A percentile compares a stretch with the other conserved stretches of the same genome.
phyloP scores from a whole-genome alignment of 2,113 vertebrate species.

The Lonchura striata region DNA sequence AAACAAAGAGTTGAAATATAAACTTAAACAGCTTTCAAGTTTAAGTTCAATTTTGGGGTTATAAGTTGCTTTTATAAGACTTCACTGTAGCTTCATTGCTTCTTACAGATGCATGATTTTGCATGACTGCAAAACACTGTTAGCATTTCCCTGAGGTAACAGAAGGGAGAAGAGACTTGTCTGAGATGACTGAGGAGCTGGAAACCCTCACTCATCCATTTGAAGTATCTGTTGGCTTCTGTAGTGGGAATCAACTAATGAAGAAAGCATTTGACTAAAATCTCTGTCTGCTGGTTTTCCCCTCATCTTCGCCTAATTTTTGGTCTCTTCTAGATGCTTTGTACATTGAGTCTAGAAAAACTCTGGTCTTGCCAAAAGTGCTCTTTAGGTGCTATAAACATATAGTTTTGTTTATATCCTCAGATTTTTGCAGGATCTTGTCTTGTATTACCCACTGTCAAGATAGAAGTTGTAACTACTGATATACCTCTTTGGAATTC shows the following conservation, averaged over 20 bases:
- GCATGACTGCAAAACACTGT: not conserved
- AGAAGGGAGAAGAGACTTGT: not conserved
- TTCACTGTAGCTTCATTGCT: not conserved
- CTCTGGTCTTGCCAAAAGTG: not conserved
- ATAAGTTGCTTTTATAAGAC: conserved; percentile 1
- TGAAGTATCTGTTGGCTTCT: not conserved
- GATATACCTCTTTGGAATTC: not conserved
- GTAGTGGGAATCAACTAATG: not conserved
- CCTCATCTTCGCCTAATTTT: not conserved
- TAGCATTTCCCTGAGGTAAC: not conserved
- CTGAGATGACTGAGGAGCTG: not conserved
- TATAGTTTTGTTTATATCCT: not conserved
- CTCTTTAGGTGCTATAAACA: not conserved
- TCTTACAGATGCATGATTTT: not conserved
- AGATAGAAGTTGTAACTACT: not conserved
- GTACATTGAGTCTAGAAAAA: not conserved
- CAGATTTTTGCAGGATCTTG: not conserved
- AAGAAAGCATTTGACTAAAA: not conserved
- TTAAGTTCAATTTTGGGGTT: conserved; percentile 33
- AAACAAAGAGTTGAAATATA: conserved; percentile 53
- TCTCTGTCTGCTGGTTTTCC: not conserved
- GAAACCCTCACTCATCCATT: not conserved
- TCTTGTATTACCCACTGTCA: not conserved
- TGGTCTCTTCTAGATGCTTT: not conserved
- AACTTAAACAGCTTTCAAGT: conserved; percentile 44